Conservation (phyloP, 2,888 invertebrate genomes). For the Brenthis hecate region DNA sequence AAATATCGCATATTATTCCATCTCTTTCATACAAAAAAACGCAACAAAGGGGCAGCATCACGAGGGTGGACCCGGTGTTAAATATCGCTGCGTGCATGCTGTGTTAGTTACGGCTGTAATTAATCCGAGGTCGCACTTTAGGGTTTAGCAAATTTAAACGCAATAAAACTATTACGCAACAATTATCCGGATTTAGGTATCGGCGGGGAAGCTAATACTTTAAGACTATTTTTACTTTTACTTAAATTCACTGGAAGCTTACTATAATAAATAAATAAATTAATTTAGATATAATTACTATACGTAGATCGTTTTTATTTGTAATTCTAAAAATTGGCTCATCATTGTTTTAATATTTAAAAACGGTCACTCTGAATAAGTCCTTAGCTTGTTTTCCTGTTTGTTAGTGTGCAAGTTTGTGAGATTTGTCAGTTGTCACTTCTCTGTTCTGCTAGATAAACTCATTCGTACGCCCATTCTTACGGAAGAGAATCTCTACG, state of each 20-base stretch:
- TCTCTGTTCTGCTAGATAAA: no score
- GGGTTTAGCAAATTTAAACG: conserved; percentile 57
- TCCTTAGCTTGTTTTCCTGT: no score
- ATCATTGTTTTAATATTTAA: no score
- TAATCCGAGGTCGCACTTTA: conserved; percentile 68
- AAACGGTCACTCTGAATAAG: no score
- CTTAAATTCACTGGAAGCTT: background rate
- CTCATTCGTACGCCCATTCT: no score
- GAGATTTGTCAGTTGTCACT: no score
- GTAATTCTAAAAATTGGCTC: no score
- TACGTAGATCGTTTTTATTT: no score
- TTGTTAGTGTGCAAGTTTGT: no score
- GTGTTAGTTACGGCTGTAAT: conserved; percentile 71
- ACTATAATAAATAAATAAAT: background rate
- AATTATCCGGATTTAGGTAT: conserved; percentile 43
- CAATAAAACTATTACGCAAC: conserved; percentile 47
- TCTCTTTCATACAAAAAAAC: conserved; percentile 25
- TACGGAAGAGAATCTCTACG: no score
- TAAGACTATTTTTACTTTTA: conserved; percentile 4
- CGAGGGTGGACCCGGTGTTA: conserved; percentile 63
- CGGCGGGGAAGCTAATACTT: conserved; percentile 33
- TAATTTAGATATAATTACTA: no score
- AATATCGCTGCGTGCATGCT: conserved; percentile 65
- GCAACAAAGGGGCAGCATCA: conserved; percentile 41
- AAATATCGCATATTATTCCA: conserved; percentile 5